Evolutionary conservation across 2,113 vertebrate genomes (phyloP), one percentile per base, ranked within the genome.

Genomic region (Notechis scutatus): DNA sequence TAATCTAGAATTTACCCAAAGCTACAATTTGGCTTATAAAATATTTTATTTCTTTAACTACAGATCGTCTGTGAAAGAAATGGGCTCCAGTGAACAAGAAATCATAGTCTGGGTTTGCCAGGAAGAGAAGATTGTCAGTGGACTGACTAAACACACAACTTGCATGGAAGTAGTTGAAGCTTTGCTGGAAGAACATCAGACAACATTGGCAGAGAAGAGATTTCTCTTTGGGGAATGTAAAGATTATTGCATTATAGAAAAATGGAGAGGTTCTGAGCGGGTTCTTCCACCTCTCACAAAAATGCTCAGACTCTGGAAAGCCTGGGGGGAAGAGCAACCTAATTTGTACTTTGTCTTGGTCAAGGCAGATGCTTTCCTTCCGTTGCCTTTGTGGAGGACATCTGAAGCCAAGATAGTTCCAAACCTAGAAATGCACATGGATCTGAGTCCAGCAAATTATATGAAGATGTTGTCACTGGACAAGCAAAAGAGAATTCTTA

Each of bases 71-170:
- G 97, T 94, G 92, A 97, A 97, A 88, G 98, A 98, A 81, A 98
- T 98, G 94, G 97, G 97, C 90, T 96, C 97, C 21, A 98, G 98
- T 94, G 97, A 97, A 61, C 98, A 98, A 92, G 99, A 99, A 97
- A 98, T 99, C 91, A 98, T 99, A 81, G 98, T 99, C 55, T 98
- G 98, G 94, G 98, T 99, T 94, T 98, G 98, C 96, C 98, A 98
- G 56, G 99, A 99, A 94, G 99, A 99, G 94, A 99, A 99, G 96
- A 98, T 99, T 56, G 98, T 99, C 34, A 99, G 98, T 90, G 99
- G 99, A 21, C 97, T 99, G 47, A 99, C 98, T 14, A 99, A 99
- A 94, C 98, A 98, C 93, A 99, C 99, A 4, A 99, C 99, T 8
- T 99, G 99, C 14, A 94, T 97, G 3, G 98, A 99, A 91, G 97